Base-by-base conservation (phyloP, 1,140 invertebrate genomes). In the Anadara kagoshimensis region DNA sequence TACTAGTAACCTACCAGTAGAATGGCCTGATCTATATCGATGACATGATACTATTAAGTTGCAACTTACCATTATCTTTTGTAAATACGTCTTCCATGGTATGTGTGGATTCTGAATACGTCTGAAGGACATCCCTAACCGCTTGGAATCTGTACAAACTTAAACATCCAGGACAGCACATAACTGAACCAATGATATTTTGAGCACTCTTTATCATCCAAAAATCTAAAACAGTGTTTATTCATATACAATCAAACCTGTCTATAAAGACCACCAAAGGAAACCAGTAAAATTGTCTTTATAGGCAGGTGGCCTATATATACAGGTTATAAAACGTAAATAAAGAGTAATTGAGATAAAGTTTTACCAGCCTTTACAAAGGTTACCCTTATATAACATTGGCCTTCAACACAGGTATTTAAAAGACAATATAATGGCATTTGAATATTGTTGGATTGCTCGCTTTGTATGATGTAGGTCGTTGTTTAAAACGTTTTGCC, bases 141-240 rank as follows among this genome's bases (percentile, higher is more conserved):
- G 91, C 91, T 76, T 88, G 88, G 0, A 89, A 90, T 54, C 92
- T 82, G 78, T 91, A 93, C 20, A 93, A 78, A 5, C 91, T 92
- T 78, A 93, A 93, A 73, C 92, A 92, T 14, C 92, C 92, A 0
- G 92, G 92, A 76, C 90, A 91, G 80, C 92, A 93, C 59, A 93
- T 90, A 0, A 93, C 92, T 72, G 91, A 93, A 10, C 92, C 92
- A 18, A 83, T 80, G n/a, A 83, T 69, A 45, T 83, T 82, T 51
- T 82, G 78, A 20, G 82, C 76, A 62, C 77, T 83, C 59, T 83
- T 83, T 20, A 83, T 83, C 76, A 83, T 78, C 81, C 81, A 83
- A 57, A 83, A 83, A 79, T 83, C 82, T 83, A 56, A n/a, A 69
- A 73, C 5, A 29, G 63, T 29, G 20, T 57, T 20, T 22, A 20